Evolutionary conservation across 1,140 invertebrate species (phyloP), one percentile per base, ranked within the genome.

Genomic region (Papilio polyxenes): DNA sequence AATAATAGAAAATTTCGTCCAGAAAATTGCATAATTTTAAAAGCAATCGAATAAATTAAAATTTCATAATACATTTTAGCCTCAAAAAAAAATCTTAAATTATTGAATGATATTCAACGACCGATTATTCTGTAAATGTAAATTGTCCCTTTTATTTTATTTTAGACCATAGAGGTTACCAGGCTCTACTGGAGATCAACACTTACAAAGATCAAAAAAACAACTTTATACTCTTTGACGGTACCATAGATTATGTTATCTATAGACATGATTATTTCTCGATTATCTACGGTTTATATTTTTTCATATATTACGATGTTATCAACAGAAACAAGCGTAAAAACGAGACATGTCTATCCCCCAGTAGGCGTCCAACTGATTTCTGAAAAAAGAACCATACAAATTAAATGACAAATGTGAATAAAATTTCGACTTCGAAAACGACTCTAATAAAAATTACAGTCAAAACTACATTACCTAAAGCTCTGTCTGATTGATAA

Each of bases 381-480:
- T 90, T 89, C 91, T 91, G 84, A 0, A 88, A 89, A 77, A 79
- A 53, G 23, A 62, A 56, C n/a, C 17, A 17, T 53, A 31, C 23
- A 17, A 6, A 53, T 31, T 31, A 31, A 17, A 53, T 53, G 51
- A 17, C 51, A 53, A 17, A 17, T 53, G 23, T 31, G 23, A 31
- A 31, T 31, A 31, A 31, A 31, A 31, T 31, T 31, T 31, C 23
- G 23, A 31, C 23, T 31, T 31, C 23, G 23, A 31, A 31, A 31
- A 31, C 23, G 23, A 31, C 23, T 31, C 23, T 31, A 31, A 31
- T 31, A 31, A 31, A 31, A 31, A 31, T 31, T 31, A 31, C 23
- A 31, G 23, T 31, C 23, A 31, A 31, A 31, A 92, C 91, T 75
- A 97, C 96, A 76, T 91, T 98, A 48, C 96, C 97, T 56, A 88